A percentile compares a stretch with the other conserved stretches of the same genome.
Evolutionary conservation across 1,140 invertebrate species (phyloP).

Genomic region (Pseudoatta argentina): DNA sequence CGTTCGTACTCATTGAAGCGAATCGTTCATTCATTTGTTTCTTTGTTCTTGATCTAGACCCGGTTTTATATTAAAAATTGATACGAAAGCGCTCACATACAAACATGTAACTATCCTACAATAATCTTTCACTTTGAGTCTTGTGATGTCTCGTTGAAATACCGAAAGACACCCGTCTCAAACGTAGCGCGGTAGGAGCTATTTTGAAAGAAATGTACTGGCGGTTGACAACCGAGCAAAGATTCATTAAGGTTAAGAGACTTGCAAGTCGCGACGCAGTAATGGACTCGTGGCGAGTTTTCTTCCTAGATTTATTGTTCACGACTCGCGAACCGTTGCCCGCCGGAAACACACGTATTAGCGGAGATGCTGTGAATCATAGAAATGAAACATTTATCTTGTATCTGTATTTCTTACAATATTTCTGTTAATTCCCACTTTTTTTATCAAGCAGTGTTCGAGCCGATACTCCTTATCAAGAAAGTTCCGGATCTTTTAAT

Average conservation of each 20-base stretch:
- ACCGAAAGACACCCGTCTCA: neutral
- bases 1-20: neutral
- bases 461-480: neutral
- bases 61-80: slow-evolving; percentile 16
- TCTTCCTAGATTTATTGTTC: slow-evolving; percentile 65
- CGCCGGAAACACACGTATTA: slow-evolving; percentile 18
- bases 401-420: neutral
- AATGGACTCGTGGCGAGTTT: slow-evolving; percentile 45
- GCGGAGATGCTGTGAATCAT: slow-evolving; percentile 30
- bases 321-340: slow-evolving; percentile 17
- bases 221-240: slow-evolving; percentile 71
- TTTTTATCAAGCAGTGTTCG: slow-evolving; percentile 15
- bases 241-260: slow-evolving; percentile 78
- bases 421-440: neutral
- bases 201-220: slow-evolving; percentile 65
- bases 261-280: slow-evolving; percentile 37
- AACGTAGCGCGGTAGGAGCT: neutral
- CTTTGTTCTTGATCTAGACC: neutral
- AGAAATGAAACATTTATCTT: slow-evolving; percentile 29
- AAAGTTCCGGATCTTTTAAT: slow-evolving; percentile 11
- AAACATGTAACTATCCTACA: neutral
- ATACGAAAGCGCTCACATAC: neutral
- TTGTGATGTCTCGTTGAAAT: slow-evolving; percentile 9
- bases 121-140: neutral
- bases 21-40: slow-evolving; percentile 17